Evolutionary conservation across 1,140 invertebrate genomes (phyloP).

Genomic region (Sarcophaga peregrina): DNA sequence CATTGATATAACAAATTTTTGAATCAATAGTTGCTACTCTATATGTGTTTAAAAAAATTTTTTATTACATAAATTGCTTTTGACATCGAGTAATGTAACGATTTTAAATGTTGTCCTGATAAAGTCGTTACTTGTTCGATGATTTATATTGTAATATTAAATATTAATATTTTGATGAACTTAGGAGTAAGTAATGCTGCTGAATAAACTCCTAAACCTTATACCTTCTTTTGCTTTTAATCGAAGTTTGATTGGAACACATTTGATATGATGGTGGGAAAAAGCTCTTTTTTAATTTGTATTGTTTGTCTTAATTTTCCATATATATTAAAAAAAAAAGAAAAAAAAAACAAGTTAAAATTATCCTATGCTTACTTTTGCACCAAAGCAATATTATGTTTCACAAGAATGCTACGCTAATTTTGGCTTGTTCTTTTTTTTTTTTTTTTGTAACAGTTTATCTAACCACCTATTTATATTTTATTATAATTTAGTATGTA

Average conservation of each 20-base stretch:
- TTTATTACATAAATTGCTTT: background rate
- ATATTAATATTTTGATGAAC: background rate
- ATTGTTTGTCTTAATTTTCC: slow-evolving; percentile 41
- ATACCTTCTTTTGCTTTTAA: background rate
- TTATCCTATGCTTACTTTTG: slow-evolving; percentile 11
- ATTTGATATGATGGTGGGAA: background rate
- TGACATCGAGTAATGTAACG: background rate
- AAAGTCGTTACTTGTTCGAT: background rate
- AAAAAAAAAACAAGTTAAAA: slow-evolving; percentile 38
- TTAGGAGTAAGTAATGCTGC: background rate
- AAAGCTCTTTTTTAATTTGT: slow-evolving; percentile 40
- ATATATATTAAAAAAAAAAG: background rate
- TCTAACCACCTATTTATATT: slow-evolving; percentile 38
- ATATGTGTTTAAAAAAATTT: background rate
- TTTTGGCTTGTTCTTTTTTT: slow-evolving; percentile 37
- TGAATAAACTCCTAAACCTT: background rate
- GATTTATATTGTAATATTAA: background rate
- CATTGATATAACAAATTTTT: background rate
- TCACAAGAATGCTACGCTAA: slow-evolving; percentile 6
- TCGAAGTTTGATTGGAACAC: background rate
- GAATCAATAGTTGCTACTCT: background rate
- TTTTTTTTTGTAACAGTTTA: slow-evolving; percentile 28
- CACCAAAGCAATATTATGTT: background rate
- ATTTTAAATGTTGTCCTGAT: background rate
- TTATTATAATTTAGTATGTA: slow-evolving; percentile 34